A percentile compares a stretch with the other conserved stretches of the same genome.
phyloP scores from a whole-genome alignment of 2,888 invertebrate genomes.

The Acanthosepion esculentum region DNA sequence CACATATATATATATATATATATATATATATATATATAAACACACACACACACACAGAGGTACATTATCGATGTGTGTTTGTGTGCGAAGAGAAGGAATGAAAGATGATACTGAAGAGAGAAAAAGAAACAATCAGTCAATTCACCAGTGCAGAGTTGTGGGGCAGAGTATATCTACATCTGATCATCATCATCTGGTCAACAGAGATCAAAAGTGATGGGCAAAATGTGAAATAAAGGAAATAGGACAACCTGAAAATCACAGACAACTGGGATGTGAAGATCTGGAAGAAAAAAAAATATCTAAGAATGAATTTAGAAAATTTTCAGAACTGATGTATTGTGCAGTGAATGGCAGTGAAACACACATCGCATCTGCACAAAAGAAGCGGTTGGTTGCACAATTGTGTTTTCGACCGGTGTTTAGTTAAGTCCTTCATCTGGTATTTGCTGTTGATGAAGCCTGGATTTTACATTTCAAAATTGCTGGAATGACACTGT shows the following conservation, averaged over 20 bases:
- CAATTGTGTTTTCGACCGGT: not conserved
- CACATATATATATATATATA: too few relatives aligned
- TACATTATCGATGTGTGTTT: too few relatives aligned
- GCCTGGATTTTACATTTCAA: not conserved
- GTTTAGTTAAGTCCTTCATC: not conserved
- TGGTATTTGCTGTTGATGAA: not conserved
- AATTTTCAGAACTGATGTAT: not conserved
- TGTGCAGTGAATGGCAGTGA: not conserved
- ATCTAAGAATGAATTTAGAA: not conserved
- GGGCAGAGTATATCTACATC: not conserved
- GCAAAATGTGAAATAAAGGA: not conserved
- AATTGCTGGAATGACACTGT: not conserved
- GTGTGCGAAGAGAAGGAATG: too few relatives aligned
- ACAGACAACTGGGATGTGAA: not conserved
- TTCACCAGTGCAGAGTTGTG: not conserved
- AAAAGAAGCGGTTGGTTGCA: not conserved
- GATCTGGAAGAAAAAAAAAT: too few relatives aligned
- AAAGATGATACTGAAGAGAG: not conserved
- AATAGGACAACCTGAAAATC: not conserved
- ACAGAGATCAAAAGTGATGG: not conserved
- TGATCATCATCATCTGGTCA: not conserved
- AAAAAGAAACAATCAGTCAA: not conserved
- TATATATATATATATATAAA: too few relatives aligned
- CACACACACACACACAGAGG: too few relatives aligned
- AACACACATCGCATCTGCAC: not conserved